Evolutionary conservation across 2,113 vertebrate genomes (phyloP), one percentile per base, ranked within the genome.

Genomic region (Leiothrix lutea): DNA sequence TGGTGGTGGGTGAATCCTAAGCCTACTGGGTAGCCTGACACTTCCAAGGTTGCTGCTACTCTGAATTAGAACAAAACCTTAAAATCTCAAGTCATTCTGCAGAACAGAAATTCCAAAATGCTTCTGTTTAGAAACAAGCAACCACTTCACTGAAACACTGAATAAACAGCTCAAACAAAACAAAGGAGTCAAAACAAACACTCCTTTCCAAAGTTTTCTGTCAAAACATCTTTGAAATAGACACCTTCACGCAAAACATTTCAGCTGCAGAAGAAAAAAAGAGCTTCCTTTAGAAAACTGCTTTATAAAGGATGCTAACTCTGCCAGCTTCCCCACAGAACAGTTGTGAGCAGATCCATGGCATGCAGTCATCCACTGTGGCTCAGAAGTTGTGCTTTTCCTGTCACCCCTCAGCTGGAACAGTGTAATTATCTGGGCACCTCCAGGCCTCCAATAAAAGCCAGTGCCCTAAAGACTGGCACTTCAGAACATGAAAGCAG

Each of bases 171-270:
- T 88, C 38, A 80, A 64, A 74, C 21, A 62, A 88, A 90, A 83
- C 66, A 95, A 86, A 62, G 21, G 28, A 91, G 25, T 80, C 67
- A 77, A 95, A 94, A 65, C 86, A 95, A 94, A 80, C 60, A 80
- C 15, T 73, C 35, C 26, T 70, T 58, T 66, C 56, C 64, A 77
- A 95, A 88, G 28, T 80, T 73, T 64, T 70, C 72, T 88, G 67
- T 70, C 86, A 88, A 69, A 92, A 88, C 45, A 61, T 26, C 82
- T 69, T 86, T 85, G 62, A 90, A 96, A 86, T 7, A 69, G 54
- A 88, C 62, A 80, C 62, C 35, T 80, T 81, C 66, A 70, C 26
- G 31, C 70, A 90, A 94, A 94, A 71, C 24, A 72, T 38, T 67
- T 69, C 51, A 57, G 15, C 12, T 53, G 53, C 62, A 90, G 54